phyloP scores from a whole-genome alignment of 2,888 invertebrate species.

The Pomacea canaliculata region DNA sequence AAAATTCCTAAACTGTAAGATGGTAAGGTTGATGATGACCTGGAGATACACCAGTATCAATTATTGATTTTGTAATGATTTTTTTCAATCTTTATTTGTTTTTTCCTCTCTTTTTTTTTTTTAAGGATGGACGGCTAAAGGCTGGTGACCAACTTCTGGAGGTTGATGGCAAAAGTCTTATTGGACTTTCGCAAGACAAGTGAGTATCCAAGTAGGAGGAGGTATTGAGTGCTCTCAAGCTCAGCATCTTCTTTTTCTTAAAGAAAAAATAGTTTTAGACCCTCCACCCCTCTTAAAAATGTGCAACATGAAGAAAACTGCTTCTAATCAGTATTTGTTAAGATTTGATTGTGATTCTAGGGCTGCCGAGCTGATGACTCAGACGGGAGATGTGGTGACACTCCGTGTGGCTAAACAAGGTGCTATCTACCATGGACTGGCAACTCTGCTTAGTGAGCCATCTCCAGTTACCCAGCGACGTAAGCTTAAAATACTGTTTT shows the following conservation, averaged over 20 bases:
- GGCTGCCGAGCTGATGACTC: conserved; percentile 95
- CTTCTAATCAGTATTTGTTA: neutral
- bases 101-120: conserved; percentile 15
- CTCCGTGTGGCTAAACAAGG: conserved; percentile 98
- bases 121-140: conserved; percentile 88
- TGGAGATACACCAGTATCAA: too few relatives aligned
- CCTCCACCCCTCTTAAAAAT: neutral
- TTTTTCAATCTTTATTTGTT: too few relatives aligned
- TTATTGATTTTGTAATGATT: too few relatives aligned
- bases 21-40: too few relatives aligned
- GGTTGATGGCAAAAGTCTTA: conserved; percentile 95
- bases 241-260: neutral
- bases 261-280: neutral
- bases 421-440: conserved; percentile 95
- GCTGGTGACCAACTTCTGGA: conserved; percentile 97
- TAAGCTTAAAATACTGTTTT: conserved; percentile 30
- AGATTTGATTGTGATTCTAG: conserved; percentile 68
- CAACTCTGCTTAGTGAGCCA: conserved; percentile 91
- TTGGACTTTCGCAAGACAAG: conserved; percentile 82
- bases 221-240: too few relatives aligned
- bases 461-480: conserved; percentile 75
- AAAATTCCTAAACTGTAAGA: too few relatives aligned
- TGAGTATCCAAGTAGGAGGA: conserved; percentile 61
- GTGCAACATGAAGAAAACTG: too few relatives aligned
- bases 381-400: conserved; percentile 93